Evolutionary conservation across 2,888 invertebrate genomes (phyloP), one percentile per base, ranked within the genome.

Genomic region (Yponomeuta malinellus): DNA sequence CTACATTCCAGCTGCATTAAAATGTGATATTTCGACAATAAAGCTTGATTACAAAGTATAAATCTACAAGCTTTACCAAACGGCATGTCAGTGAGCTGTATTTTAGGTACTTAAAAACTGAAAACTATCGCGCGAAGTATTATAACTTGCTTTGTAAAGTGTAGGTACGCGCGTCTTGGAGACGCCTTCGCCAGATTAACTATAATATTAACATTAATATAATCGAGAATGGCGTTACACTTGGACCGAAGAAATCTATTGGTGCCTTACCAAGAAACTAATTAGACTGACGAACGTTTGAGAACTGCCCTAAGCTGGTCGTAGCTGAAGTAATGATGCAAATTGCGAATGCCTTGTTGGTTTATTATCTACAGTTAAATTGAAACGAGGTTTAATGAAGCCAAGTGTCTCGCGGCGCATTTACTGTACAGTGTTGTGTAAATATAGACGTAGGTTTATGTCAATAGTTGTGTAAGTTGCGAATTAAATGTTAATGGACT

Each of bases 391-490:
- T 15, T 12, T 59, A 15, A 15, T 59, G 52, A 59, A 59, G 15
- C 52, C 52, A 59, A 59, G 52, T 59, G 52, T 59, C 52, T 72
- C 77, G 80, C 81, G 81, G 81, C 83, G 90, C 90, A 89, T 90
- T 89, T 88, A 89, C 78, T 88, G 89, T 88, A 90, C 87, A 88
- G 85, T 86, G 85, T 87, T 85, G 75, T 90, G 89, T 91, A 90
- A 85, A 90, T 90, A 91, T 89, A 90, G 89, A 72, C 9, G 33
- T 71, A 71, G 71, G 43, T n/a, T 69, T 82, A 83, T 87, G 89
- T 89, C 87, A 81, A 80, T 85, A 82, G 78, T 77, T 86, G 15
- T 15, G 52, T 59, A 86, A 88, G 87, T 85, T 89, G 88, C 79
- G 78, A 88, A 89, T 90, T 89, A 88, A 91, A 90, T 86, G 87